Evolutionary conservation across 2,888 invertebrate genomes (phyloP).

Genomic region (Zele albiditarsus): DNA sequence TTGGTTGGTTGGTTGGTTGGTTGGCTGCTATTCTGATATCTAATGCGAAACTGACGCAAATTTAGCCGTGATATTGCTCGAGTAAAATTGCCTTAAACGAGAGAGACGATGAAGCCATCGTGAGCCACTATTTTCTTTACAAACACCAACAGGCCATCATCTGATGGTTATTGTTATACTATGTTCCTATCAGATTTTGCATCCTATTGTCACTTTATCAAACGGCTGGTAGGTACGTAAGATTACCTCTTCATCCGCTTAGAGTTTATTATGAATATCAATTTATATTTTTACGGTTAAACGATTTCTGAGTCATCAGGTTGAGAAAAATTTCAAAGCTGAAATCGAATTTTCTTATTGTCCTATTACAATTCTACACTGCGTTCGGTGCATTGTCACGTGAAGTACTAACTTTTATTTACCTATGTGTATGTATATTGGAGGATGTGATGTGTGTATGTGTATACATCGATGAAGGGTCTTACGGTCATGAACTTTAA

Average conservation of each 20-base stretch:
- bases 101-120: constrained; percentile 45
- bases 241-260: too few species aligned
- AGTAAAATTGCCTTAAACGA: constrained; percentile 47
- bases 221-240: background rate
- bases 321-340: background rate
- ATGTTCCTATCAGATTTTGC: background rate
- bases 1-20: background rate
- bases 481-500: constrained; percentile 47
- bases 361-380: background rate
- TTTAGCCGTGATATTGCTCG: constrained; percentile 44
- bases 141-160: constrained; percentile 51
- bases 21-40: constrained; percentile 33
- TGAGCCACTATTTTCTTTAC: constrained; percentile 40
- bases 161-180: constrained; percentile 29
- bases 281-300: too few species aligned
- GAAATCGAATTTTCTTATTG: background rate
- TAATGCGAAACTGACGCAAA: constrained; percentile 40
- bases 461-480: constrained; percentile 16
- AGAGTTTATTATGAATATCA: too few species aligned
- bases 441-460: background rate
- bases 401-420: background rate
- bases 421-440: constrained; percentile 41
- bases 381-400: background rate
- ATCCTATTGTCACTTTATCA: background rate
- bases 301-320: background rate